Evolutionary conservation across 2,888 invertebrate genomes (phyloP).

Genomic region (Nomada ruficornis): DNA sequence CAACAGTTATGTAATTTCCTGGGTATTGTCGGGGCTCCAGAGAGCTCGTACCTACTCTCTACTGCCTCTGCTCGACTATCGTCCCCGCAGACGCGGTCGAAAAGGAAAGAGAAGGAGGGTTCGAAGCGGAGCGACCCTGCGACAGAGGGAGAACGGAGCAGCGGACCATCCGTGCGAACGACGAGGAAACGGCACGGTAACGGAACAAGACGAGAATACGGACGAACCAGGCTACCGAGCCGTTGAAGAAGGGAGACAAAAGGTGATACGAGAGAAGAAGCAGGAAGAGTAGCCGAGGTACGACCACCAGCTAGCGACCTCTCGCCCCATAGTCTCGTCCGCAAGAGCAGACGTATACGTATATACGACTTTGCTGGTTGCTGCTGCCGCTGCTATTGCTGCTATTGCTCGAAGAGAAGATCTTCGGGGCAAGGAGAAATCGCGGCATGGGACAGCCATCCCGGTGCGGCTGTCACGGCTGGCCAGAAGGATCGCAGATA

Average conservation of each 20-base stretch:
- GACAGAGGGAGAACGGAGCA: slow-evolving; percentile 5
- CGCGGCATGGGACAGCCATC: slow-evolving; percentile 47
- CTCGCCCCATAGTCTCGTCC: slow-evolving; percentile 21
- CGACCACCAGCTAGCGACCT: slow-evolving; percentile 52
- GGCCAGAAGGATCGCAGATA: slow-evolving; percentile 51
- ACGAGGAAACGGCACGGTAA: slow-evolving; percentile 13
- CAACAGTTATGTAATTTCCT: slow-evolving; percentile 85
- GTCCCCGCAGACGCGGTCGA: slow-evolving; percentile 50
- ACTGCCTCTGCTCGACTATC: slow-evolving; percentile 53
- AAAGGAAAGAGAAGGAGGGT: slow-evolving; percentile 40
- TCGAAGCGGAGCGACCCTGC: background rate
- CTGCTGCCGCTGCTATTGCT: background rate
- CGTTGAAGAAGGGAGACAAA: slow-evolving; percentile 34
- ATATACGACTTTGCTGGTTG: slow-evolving; percentile 40
- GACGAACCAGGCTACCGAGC: background rate
- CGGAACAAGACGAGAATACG: slow-evolving; percentile 47
- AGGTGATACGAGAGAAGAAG: slow-evolving; percentile 27
- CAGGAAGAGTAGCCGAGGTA: slow-evolving; percentile 23
- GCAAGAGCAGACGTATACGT: background rate
- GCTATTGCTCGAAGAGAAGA: slow-evolving; percentile 7
- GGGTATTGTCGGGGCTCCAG: slow-evolving; percentile 82
- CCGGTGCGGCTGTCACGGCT: slow-evolving; percentile 47
- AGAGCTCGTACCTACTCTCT: slow-evolving; percentile 59
- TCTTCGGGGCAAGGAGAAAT: slow-evolving; percentile 13
- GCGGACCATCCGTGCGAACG: background rate